Conservation (phyloP, 2,888 invertebrate genomes). For the Hipparchia semele region DNA sequence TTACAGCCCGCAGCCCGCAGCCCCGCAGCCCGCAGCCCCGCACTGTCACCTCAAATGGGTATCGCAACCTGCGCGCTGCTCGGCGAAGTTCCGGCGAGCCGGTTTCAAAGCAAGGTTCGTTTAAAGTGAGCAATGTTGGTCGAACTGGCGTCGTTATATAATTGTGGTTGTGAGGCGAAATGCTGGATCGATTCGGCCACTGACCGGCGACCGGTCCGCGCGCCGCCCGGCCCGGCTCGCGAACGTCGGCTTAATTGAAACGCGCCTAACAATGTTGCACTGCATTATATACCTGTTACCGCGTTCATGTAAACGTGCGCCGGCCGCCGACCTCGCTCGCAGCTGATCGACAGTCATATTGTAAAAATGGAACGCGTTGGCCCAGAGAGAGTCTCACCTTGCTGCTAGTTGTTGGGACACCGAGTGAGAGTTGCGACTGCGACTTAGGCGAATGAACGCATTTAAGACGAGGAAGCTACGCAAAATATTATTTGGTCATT, state of each 20-base stretch:
- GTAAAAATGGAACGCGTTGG: background rate
- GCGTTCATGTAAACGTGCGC: background rate
- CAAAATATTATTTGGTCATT: no score
- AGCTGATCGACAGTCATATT: background rate
- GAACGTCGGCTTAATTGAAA: background rate
- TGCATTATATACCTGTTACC: background rate
- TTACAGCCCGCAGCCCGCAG: no score
- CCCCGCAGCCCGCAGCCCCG: background rate
- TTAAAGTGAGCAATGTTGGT: background rate
- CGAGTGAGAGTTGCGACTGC: background rate
- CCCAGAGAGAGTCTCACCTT: background rate
- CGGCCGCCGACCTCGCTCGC: background rate
- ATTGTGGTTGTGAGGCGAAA: background rate
- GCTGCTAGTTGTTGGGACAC: background rate
- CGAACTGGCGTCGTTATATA: constrained; percentile 5
- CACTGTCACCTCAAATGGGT: no score
- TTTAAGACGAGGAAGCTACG: no score
- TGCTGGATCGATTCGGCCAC: background rate
- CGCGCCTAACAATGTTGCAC: background rate
- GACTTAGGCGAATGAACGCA: background rate
- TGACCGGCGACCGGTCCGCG: constrained; percentile 2
- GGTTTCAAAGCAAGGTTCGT: background rate
- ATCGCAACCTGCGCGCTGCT: background rate
- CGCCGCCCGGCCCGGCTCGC: background rate
- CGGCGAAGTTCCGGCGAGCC: background rate